Conservation (phyloP, 2,113 vertebrate genomes). For the Herpailurus yagouaroundi region DNA sequence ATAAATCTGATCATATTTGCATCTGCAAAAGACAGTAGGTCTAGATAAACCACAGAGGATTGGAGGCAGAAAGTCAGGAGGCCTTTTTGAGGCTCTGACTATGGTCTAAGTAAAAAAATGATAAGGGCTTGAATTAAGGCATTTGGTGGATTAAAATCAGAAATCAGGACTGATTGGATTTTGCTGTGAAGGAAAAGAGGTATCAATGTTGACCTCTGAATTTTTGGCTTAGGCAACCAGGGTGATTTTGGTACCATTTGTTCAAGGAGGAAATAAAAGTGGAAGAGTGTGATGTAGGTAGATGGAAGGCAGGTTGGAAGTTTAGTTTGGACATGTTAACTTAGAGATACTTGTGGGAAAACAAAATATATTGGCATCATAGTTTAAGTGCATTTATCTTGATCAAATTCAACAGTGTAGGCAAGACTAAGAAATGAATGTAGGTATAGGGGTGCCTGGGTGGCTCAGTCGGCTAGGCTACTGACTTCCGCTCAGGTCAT, state of each 20-base stretch:
- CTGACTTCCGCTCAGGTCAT: too few relatives aligned
- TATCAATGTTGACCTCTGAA: neutral
- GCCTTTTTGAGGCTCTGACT: neutral
- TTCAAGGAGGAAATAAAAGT: neutral
- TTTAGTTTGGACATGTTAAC: neutral
- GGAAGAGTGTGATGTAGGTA: neutral
- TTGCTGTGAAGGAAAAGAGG: neutral
- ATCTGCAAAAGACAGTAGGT: neutral
- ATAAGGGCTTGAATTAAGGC: neutral
- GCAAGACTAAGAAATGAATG: neutral
- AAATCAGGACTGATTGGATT: neutral
- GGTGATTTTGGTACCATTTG: neutral
- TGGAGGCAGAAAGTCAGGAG: neutral
- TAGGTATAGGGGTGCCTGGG: neutral
- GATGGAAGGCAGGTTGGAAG: too few relatives aligned
- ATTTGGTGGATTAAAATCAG: neutral
- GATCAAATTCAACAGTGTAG: neutral
- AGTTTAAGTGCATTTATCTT: neutral
- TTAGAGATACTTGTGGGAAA: neutral
- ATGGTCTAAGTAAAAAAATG: neutral
- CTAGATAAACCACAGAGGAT: neutral
- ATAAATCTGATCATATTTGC: neutral
- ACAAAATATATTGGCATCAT: neutral
- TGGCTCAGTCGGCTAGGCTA: too few relatives aligned
- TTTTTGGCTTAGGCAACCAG: neutral